Conservation (phyloP, 2,113 vertebrate genomes). For the Podilymbus podiceps region DNA sequence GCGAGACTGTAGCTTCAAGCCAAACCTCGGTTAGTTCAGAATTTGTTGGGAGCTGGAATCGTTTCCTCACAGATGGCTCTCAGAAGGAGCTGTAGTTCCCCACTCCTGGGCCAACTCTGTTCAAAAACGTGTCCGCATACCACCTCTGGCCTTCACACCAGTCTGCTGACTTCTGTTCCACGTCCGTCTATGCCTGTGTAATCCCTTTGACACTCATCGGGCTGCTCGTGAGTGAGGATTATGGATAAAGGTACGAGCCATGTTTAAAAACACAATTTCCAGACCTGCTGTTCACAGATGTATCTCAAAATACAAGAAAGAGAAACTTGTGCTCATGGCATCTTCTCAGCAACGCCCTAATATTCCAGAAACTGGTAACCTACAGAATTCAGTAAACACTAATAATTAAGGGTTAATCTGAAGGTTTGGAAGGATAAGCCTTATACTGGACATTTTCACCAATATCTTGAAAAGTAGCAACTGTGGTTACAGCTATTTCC, state of each 20-base stretch:
- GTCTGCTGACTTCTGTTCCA: not conserved
- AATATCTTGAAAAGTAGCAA: accelerated
- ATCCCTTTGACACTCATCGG: not conserved
- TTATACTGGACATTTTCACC: not conserved
- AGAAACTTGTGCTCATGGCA: not conserved
- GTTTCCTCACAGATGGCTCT: not conserved
- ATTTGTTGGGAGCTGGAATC: not conserved
- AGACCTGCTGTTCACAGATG: too few species aligned
- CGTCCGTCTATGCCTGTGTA: not conserved
- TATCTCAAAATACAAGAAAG: not conserved
- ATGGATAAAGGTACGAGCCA: not conserved
- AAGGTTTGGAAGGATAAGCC: not conserved
- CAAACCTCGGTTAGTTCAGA: not conserved
- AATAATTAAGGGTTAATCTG: not conserved
- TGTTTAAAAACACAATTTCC: not conserved
- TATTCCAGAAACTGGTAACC: not conserved
- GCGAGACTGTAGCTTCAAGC: not conserved
- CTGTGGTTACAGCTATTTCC: not conserved
- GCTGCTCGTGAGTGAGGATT: not conserved
- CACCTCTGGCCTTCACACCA: not conserved
- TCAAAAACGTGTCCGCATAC: not conserved
- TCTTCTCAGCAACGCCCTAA: not conserved
- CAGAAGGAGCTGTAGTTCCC: not conserved
- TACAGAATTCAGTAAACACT: not conserved
- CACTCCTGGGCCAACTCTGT: not conserved